Evolutionary conservation across 2,888 invertebrate genomes (phyloP), one percentile per base, ranked within the genome.

Genomic region (Chymomyza caudatula): DNA sequence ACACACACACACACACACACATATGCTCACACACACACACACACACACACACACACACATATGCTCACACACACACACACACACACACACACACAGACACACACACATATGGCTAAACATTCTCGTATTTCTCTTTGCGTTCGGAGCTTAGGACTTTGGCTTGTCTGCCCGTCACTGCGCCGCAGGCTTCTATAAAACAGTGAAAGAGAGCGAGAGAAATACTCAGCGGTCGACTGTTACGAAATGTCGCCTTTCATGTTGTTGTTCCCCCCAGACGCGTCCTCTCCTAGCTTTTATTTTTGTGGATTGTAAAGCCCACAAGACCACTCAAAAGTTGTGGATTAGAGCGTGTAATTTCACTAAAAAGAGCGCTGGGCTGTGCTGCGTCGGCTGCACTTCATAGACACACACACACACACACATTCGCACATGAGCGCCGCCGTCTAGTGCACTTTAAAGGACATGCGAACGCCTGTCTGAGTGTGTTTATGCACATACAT

Each of bases 321-420:
- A 25, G 66, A 51, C 80, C 80, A 69, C 77, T 75, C 73, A 73
- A 85, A 83, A 78, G 69, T 71, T 77, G 80, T 79, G 85, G 80
- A 80, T 81, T 83, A 83, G 80, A 79, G 84, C 82, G 76, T 82
- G 78, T 78, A 81, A 81, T 82, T 86, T 71, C 67, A 80, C 74
- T 76, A 78, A 77, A 85, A 83, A 79, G 85, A 67, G 67, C 69
- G 60, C 74, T 67, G 25, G 22, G 19, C 57, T 20, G 13, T n/a
- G 20, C 73, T 57, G 55, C 54, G 53, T 42, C 60, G 23, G 52
- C 43, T 67, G 57, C 69, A 65, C 69, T 70, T 60, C 20, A 37
- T 37, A 51, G 20, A 13, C 51, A 71, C 74, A 76, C 71, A 73
- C 66, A 67, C 59, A 6, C 29, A 3, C 29, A 4, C 29, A 29